Percentiles rank a stretch among this genome's conserved stretches.
These are phyloP conservation scores for Dipodomys spectabilis DNA, from an alignment of 2,113 vertebrate species.

Conservation along the genomic window DNA sequence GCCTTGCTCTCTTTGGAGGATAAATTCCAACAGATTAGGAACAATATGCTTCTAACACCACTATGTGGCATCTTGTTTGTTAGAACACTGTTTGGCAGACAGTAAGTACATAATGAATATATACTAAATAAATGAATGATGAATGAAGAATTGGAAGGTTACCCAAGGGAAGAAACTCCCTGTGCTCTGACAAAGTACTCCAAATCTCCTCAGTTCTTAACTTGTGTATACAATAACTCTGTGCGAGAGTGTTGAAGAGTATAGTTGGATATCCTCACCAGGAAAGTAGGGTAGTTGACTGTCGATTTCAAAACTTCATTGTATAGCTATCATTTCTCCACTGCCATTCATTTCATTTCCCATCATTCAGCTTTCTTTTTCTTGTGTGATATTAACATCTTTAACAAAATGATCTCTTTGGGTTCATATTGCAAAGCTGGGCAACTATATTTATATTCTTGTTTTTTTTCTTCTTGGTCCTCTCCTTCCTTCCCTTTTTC, in stretches of 20 bases:
- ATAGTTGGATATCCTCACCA: not conserved
- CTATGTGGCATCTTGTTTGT: not conserved
- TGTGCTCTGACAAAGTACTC: not conserved
- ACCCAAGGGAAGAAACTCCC: not conserved
- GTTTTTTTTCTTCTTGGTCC: not conserved
- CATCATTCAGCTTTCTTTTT: not conserved
- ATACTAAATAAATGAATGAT: not conserved
- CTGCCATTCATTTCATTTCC: not conserved
- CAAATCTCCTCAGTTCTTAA: not conserved
- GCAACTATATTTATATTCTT: not conserved
- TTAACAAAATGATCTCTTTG: slow-evolving; percentile 19
- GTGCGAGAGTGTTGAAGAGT: not conserved
- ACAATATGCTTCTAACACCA: not conserved
- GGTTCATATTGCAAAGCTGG: not conserved
- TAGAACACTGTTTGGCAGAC: not conserved
- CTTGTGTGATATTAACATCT: not conserved
- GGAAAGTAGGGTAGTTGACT: not conserved
- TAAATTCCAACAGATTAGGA: not conserved
- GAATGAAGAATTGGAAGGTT: not conserved
- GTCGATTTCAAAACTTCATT: not conserved
- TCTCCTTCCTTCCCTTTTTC: no score
- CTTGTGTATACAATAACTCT: not conserved
- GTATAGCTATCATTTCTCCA: not conserved
- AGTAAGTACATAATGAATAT: not conserved
- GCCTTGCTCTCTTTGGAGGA: not conserved